These are phyloP conservation scores for Tupaia tana DNA, from an alignment of 2,113 vertebrate species.

Conservation along the genomic window DNA sequence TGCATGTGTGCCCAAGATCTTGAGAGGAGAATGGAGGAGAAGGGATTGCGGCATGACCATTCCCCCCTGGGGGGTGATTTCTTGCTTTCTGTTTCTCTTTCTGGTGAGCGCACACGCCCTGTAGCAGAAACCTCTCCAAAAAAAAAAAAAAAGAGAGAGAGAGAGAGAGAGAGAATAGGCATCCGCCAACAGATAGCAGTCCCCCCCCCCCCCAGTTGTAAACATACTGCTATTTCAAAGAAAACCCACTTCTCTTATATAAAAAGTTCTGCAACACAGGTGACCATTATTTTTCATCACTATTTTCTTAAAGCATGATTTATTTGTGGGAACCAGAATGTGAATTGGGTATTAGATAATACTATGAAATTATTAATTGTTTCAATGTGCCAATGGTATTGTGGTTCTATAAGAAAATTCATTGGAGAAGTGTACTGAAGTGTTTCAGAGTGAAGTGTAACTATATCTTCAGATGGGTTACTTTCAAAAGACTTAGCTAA, in stretches of 20 bases:
- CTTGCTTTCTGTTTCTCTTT: too few relatives aligned
- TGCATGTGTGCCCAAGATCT: too few relatives aligned
- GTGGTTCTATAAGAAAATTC: conserved; percentile 16
- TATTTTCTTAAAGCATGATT: conserved; percentile 5
- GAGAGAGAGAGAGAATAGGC: too few relatives aligned
- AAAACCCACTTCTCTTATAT: background rate
- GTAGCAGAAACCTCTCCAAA: too few relatives aligned
- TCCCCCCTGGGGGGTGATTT: too few relatives aligned
- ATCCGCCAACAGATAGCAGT: background rate
- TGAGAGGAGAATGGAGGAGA: too few relatives aligned
- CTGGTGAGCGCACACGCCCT: too few relatives aligned
- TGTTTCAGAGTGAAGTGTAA: conserved; percentile 40
- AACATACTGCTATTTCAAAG: conserved; percentile 5
- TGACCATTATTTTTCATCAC: background rate
- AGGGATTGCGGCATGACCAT: too few relatives aligned
- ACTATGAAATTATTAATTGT: background rate
- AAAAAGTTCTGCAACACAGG: background rate
- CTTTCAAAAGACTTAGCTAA: conserved; percentile 20
- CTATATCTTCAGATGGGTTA: background rate
- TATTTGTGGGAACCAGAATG: conserved; percentile 24
- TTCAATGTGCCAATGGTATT: background rate
- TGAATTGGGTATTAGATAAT: background rate
- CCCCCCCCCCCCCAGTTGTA: background rate
- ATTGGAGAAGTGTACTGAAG: background rate
- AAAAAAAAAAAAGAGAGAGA: too few relatives aligned